phyloP scores from a whole-genome alignment of 2,797 vertebrate species.

The Falco berigora region DNA sequence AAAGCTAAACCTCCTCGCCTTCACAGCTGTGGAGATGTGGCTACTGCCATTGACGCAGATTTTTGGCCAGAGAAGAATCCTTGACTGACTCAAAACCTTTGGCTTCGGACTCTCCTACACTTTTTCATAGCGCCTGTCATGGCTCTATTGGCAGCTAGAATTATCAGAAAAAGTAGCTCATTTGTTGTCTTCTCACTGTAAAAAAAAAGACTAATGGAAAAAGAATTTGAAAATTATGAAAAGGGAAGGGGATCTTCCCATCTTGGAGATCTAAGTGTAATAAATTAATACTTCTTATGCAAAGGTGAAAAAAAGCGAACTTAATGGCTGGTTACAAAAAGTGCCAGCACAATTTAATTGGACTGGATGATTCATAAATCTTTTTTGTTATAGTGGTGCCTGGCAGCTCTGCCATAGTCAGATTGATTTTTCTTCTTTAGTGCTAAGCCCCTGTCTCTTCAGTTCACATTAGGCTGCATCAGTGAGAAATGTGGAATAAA shows the following conservation, averaged over 20 bases:
- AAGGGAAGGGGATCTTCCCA: neutral
- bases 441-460: neutral
- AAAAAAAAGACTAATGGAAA: neutral
- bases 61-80: neutral
- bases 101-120: neutral
- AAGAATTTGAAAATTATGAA: neutral
- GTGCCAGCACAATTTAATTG: conserved; percentile 23
- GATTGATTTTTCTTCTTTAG: neutral
- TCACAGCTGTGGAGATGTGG: neutral
- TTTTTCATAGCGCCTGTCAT: neutral
- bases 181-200: neutral
- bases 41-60: neutral
- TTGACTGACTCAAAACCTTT: neutral
- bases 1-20: neutral
- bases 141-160: neutral
- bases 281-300: neutral
- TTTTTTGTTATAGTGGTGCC: neutral
- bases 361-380: conserved; percentile 13
- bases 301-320: neutral
- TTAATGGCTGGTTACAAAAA: neutral
- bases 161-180: neutral
- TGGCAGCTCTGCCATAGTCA: neutral
- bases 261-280: neutral
- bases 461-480: neutral
- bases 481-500: neutral